phyloP scores from a whole-genome alignment of 2,113 vertebrate species.

The Porphyrio hochstetteri region DNA sequence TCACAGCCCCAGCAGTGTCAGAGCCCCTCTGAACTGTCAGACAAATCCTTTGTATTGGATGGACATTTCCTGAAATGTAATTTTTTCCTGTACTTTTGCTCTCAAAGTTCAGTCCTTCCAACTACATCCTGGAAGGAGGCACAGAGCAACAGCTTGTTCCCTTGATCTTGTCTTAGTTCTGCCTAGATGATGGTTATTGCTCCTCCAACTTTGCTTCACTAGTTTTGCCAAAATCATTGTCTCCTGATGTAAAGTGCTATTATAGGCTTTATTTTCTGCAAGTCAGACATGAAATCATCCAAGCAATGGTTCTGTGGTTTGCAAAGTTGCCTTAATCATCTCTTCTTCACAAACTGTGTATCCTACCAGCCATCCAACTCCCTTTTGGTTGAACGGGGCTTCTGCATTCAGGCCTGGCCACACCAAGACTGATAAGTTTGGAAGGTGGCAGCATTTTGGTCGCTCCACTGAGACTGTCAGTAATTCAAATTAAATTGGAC shows the following conservation, averaged over 20 bases:
- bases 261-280: background rate
- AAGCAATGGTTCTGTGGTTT: background rate
- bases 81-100: background rate
- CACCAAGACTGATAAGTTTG: background rate
- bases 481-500: conserved; percentile 22
- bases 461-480: background rate
- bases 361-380: background rate
- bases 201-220: background rate
- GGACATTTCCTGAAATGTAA: background rate
- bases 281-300: background rate
- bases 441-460: background rate
- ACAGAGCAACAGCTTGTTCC: background rate
- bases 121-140: background rate
- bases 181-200: background rate
- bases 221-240: background rate
- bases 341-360: background rate
- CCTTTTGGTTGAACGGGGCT: background rate
- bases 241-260: background rate
- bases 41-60: background rate
- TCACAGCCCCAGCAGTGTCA: background rate
- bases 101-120: background rate
- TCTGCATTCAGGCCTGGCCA: background rate
- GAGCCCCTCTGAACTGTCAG: background rate
- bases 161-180: background rate
- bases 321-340: background rate